Percentiles rank a stretch among this genome's conserved stretches.
phyloP scores from a whole-genome alignment of 2,888 invertebrate species.

The Tipula helvola region DNA sequence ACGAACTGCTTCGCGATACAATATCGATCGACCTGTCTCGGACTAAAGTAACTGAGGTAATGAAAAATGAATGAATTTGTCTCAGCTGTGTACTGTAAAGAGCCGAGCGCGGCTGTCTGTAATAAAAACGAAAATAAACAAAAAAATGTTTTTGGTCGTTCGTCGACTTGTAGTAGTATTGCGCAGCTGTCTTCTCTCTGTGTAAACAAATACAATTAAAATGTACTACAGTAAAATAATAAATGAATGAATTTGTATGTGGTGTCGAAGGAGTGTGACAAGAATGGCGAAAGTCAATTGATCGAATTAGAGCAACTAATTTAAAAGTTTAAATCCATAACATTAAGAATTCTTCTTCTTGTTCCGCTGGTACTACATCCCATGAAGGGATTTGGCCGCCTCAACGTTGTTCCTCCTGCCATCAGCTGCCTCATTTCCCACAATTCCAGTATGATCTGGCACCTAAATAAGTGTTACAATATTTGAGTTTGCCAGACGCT shows the following conservation, averaged over 20 bases:
- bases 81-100: not conserved
- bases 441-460: too few species aligned
- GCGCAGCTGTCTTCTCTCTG: not conserved
- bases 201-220: not conserved
- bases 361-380: too few species aligned
- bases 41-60: not conserved
- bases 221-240: too few species aligned
- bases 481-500: too few species aligned
- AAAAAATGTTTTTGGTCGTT: not conserved
- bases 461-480: too few species aligned
- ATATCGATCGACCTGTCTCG: not conserved
- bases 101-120: not conserved
- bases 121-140: not conserved
- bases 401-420: too few species aligned
- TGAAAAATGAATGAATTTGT: not conserved
- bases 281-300: not conserved
- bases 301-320: not conserved
- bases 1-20: not conserved
- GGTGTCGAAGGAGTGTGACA: not conserved
- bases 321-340: too few species aligned
- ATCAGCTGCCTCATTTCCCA: too few species aligned
- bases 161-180: not conserved
- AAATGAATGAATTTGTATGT: not conserved
- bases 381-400: too few species aligned
- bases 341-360: too few species aligned